Conservation (phyloP, 2,113 vertebrate genomes). For the Hippolais icterina region DNA sequence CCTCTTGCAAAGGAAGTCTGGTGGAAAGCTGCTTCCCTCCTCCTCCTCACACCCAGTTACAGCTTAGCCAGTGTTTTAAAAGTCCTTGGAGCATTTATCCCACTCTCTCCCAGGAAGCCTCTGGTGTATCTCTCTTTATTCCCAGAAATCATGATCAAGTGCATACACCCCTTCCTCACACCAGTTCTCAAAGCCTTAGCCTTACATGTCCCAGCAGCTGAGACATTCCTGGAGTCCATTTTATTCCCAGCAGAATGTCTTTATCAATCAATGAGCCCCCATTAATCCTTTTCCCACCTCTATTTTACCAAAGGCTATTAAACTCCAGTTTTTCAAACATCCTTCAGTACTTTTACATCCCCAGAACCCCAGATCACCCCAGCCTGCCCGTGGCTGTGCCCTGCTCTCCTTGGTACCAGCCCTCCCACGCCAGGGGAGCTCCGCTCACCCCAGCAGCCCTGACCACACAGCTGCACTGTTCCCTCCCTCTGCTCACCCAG, state of each 20-base stretch:
- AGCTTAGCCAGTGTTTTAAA: background rate
- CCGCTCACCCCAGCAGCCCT: background rate
- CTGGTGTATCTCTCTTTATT: background rate
- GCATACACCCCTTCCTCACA: background rate
- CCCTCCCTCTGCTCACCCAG: background rate
- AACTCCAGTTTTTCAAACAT: background rate
- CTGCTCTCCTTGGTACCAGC: background rate
- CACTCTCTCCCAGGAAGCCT: background rate
- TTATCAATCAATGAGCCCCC: background rate
- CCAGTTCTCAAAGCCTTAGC: background rate
- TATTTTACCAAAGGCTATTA: background rate
- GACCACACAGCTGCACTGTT: background rate
- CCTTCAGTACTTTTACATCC: background rate
- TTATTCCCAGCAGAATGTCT: background rate
- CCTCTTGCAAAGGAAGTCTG: background rate
- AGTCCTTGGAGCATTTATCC: background rate
- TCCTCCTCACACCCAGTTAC: background rate
- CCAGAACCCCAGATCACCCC: background rate
- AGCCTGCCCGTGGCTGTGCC: background rate
- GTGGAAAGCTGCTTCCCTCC: background rate
- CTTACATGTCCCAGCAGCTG: background rate
- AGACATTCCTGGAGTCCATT: background rate
- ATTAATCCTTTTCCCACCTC: background rate
- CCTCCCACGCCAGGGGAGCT: background rate
- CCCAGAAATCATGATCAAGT: background rate